phyloP scores from a whole-genome alignment of 2,113 vertebrate genomes.

The Muntiacus reevesi region DNA sequence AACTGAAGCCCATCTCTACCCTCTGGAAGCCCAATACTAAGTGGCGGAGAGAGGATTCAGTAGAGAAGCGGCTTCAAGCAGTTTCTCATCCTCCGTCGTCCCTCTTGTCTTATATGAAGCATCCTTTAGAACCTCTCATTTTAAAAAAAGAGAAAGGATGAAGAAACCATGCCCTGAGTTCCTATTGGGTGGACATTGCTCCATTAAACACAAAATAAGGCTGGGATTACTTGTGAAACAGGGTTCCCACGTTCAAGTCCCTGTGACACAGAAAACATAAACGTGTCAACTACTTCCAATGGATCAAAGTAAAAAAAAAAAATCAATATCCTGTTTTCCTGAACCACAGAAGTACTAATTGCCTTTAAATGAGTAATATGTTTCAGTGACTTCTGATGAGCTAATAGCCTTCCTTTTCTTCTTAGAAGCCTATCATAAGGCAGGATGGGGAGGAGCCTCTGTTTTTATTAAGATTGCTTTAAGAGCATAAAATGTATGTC shows the following conservation, averaged over 20 bases:
- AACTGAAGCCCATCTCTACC: not conserved
- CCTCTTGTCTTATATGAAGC: not conserved
- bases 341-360: conserved; percentile 44
- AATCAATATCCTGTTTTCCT: conserved; percentile 44
- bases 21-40: not conserved
- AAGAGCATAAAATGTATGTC: not conserved
- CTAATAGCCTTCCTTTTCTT: not conserved
- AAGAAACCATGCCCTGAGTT: not conserved
- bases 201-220: not conserved
- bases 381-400: conserved; percentile 2
- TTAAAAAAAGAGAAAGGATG: not conserved
- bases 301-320: conserved; percentile 13
- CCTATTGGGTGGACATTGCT: not conserved
- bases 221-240: not conserved
- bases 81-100: not conserved
- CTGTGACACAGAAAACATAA: not conserved
- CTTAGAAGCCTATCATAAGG: not conserved
- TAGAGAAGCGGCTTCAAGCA: not conserved
- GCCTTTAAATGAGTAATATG: conserved; percentile 34
- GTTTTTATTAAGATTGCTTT: not conserved
- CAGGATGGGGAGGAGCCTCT: not conserved
- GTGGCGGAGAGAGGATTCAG: not conserved
- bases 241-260: not conserved
- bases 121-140: not conserved
- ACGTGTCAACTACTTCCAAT: not conserved